phyloP scores from a whole-genome alignment of 2,113 vertebrate genomes.

The Polyodon spathula region DNA sequence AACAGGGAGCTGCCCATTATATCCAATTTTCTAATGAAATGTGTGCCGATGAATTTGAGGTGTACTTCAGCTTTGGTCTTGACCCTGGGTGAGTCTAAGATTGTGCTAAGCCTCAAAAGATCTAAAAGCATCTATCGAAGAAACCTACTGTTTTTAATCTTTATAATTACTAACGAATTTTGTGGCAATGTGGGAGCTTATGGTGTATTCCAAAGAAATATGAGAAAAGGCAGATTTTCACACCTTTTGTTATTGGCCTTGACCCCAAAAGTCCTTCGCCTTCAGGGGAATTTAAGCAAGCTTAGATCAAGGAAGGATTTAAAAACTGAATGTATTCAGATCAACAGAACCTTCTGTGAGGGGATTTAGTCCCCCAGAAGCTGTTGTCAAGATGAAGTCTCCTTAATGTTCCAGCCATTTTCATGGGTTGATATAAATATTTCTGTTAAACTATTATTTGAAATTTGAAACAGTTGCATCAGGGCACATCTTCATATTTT shows the following conservation, averaged over 20 bases:
- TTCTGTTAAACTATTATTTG: constrained; percentile 8
- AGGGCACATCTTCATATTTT: too few relatives aligned
- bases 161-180: constrained; percentile 54
- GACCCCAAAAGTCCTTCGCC: constrained; percentile 67
- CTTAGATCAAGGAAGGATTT: constrained; percentile 86
- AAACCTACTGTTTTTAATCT: constrained; percentile 44
- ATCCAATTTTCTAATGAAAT: too few relatives aligned
- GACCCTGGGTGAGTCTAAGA: constrained; percentile 22
- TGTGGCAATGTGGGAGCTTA: constrained; percentile 51
- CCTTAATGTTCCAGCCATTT: constrained; percentile 5
- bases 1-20: too few relatives aligned
- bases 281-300: constrained; percentile 66
- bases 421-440: constrained; percentile 16
- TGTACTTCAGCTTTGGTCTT: neutral
- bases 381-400: constrained; percentile 60
- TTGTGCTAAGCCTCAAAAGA: constrained; percentile 14
- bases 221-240: constrained; percentile 56
- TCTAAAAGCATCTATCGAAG: constrained; percentile 33
- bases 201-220: constrained; percentile 47
- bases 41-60: neutral
- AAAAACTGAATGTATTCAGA: constrained; percentile 87
- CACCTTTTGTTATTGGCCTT: constrained; percentile 68
- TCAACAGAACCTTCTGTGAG: constrained; percentile 63
- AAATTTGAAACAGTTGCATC: neutral
- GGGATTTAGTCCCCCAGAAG: constrained; percentile 74